A percentile compares a stretch with the other conserved stretches of the same genome.
phyloP scores from a whole-genome alignment of 2,113 vertebrate genomes.

The Cheilinus undulatus region DNA sequence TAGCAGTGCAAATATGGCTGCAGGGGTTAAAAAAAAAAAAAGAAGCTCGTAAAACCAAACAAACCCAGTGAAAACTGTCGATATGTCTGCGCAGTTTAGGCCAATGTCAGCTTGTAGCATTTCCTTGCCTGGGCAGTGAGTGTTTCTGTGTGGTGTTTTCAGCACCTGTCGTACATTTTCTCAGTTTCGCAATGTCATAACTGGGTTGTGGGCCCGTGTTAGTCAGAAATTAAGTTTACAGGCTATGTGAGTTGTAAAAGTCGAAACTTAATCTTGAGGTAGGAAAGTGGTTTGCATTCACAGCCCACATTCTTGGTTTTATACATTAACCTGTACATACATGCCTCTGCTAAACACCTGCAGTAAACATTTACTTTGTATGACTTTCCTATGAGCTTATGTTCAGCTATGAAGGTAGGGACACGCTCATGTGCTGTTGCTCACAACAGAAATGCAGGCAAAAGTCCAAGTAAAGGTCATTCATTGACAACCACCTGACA shows the following conservation, averaged over 20 bases:
- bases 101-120: background rate
- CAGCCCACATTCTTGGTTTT: no score
- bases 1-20: conserved; percentile 36
- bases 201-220: background rate
- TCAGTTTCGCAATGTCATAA: background rate
- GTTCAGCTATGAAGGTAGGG: background rate
- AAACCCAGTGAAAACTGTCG: background rate
- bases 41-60: background rate
- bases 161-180: background rate
- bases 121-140: conserved; percentile 6
- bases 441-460: conserved; percentile 45
- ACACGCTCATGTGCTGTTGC: background rate
- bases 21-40: conserved; percentile 1
- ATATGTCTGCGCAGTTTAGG: background rate
- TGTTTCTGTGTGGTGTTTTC: conserved; percentile 14
- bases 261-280: background rate
- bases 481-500: conserved; percentile 13
- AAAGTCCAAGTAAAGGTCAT: conserved; percentile 72
- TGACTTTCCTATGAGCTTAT: background rate
- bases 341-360: background rate
- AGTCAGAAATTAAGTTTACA: background rate
- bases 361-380: background rate
- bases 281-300: background rate
- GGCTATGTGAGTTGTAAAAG: background rate
- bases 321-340: no score